Evolutionary conservation across 2,888 invertebrate species (phyloP), one percentile per base, ranked within the genome.

Genomic region (Serrognathus titanus): DNA sequence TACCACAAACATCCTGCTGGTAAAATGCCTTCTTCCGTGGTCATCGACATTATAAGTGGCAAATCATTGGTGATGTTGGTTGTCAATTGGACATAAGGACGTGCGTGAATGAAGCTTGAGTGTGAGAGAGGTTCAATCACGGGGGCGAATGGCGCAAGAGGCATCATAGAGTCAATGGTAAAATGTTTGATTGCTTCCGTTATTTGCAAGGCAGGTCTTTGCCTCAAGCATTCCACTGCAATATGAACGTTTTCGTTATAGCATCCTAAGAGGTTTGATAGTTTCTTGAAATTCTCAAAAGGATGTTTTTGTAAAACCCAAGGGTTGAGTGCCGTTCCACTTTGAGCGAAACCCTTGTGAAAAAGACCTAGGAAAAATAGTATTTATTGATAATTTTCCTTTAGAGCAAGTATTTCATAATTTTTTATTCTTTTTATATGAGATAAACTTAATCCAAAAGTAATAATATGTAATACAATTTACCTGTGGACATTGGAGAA

Each of bases 61-160:
- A 37, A 37, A 38, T 55, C 50, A 1, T 10, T 10, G 9, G 50
- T 12, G 6, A 9, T 12, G n/a, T 38, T 24, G 6, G 36, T 1
- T 9, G n/a, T 5, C n/a, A 55, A 12, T 20, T 45, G 45, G 11
- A 12, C 10, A 20, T 37, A 24, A 3, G 55, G 55, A 6, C 8
- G 9, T 5, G 43, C 12, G 13, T 11, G 35, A 9, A 55, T 13
- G 37, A 55, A 55, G 1, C 48, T 12, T 2, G 53, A 24, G 13
- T 43, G 16, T 11, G 43, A 43, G 20, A 43, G 13, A 0, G 20
- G 6, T 31, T 91, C 90, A 0, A 83, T 77, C 0, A 86, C 85
- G 0, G 89, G 87, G 0, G 84, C 85, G 69, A 89, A 88, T 0
- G 85, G 83, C 0, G 85, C 81, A 68, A 85, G 86, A 61, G 87